These are phyloP conservation scores for Anguilla obscura DNA, from an alignment of 2,797 vertebrate genomes.

Conservation along the genomic window DNA sequence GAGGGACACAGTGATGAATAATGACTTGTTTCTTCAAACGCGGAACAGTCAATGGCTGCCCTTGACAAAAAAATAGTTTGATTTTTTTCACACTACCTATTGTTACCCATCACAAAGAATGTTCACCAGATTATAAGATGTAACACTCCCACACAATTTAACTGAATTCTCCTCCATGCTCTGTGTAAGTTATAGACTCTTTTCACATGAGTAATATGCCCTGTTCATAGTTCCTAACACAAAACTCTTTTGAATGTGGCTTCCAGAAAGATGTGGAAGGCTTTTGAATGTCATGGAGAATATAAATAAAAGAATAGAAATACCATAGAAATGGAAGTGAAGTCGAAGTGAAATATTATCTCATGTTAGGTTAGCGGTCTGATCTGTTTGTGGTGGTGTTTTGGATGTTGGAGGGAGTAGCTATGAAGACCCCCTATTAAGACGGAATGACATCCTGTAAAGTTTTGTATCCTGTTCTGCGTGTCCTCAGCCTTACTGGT, in stretches of 20 bases:
- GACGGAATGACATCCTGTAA: neutral
- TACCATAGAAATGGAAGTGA: neutral
- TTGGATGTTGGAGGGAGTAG: neutral
- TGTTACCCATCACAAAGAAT: neutral
- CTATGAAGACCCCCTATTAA: neutral
- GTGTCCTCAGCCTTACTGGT: slow-evolving; percentile 84
- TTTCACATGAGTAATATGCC: neutral
- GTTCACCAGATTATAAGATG: neutral
- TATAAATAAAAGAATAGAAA: neutral
- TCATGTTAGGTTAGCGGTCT: neutral
- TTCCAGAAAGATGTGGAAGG: neutral
- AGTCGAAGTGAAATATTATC: neutral
- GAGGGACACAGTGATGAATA: neutral
- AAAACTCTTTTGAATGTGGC: neutral
- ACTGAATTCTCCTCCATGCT: neutral
- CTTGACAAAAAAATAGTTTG: neutral
- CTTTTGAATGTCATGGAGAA: neutral
- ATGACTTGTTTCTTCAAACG: neutral
- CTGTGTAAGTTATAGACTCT: neutral
- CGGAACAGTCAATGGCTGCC: neutral
- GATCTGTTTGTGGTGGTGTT: neutral
- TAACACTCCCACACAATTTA: neutral
- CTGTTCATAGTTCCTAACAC: too few species aligned
- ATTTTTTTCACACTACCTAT: neutral
- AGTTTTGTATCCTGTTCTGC: neutral